Conservation (phyloP, 1,140 invertebrate species). For the Drosophila cardini region DNA sequence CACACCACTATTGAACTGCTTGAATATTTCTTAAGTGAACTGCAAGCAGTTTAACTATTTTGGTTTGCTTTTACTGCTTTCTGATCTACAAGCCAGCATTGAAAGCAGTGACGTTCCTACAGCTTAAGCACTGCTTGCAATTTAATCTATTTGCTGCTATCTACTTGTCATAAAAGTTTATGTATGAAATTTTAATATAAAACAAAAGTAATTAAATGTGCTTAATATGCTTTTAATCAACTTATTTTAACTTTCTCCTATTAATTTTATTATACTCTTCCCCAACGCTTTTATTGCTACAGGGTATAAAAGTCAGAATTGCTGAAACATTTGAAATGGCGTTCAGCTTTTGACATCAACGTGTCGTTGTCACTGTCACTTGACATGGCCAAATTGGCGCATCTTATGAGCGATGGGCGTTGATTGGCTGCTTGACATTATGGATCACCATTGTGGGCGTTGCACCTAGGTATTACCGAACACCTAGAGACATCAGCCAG, state of each 20-base stretch:
- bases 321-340: conserved; percentile 45
- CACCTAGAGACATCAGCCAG: conserved; percentile 1
- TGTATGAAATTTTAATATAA: too few relatives aligned
- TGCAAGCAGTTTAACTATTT: too few relatives aligned
- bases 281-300: neutral
- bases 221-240: neutral
- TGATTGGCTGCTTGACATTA: conserved; percentile 67
- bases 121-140: too few relatives aligned
- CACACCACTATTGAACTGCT: too few relatives aligned
- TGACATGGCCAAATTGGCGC: conserved; percentile 75
- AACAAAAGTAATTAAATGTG: neutral
- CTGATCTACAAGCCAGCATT: too few relatives aligned
- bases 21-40: too few relatives aligned
- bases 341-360: conserved; percentile 54
- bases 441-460: conserved; percentile 55
- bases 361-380: conserved; percentile 77
- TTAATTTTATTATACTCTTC: conserved; percentile 1
- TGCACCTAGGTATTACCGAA: neutral
- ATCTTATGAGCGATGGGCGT: conserved; percentile 77
- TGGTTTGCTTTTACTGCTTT: too few relatives aligned
- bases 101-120: too few relatives aligned
- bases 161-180: too few relatives aligned
- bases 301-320: conserved; percentile 35
- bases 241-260: neutral
- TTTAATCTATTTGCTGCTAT: too few relatives aligned